Evolutionary conservation across 2,888 invertebrate species (phyloP).

Genomic region (Cantharis flavilabris): DNA sequence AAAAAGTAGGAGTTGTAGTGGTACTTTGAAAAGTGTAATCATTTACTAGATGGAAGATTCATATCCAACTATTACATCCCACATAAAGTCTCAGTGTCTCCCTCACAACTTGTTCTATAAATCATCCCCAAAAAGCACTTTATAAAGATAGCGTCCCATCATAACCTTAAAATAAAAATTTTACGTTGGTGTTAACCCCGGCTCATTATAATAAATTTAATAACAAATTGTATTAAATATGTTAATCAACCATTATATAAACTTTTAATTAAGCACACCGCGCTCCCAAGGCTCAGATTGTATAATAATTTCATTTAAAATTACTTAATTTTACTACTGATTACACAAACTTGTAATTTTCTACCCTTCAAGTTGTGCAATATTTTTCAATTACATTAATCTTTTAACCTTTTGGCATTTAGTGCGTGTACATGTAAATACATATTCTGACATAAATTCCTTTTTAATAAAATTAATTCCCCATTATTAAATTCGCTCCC

Average conservation of each 20-base stretch:
- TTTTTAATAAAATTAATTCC: not conserved
- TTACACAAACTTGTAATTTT: not conserved
- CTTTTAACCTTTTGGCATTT: not conserved
- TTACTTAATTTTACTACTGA: not conserved
- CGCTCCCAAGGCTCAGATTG: not conserved
- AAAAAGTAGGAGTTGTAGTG: slow-evolving; percentile 7
- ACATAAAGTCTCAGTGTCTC: slow-evolving; percentile 14
- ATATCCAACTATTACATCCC: slow-evolving; percentile 15
- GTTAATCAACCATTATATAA: not conserved
- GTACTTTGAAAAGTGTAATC: slow-evolving; percentile 13
- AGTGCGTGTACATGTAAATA: not conserved
- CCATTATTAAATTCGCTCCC: not conserved
- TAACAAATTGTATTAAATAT: not conserved
- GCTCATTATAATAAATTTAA: not conserved
- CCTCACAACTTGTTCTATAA: slow-evolving; percentile 17
- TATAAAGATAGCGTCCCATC: not conserved
- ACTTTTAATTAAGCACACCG: not conserved
- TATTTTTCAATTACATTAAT: not conserved
- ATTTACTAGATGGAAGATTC: slow-evolving; percentile 11
- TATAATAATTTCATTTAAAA: not conserved
- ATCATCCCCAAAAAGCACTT: slow-evolving; percentile 10
- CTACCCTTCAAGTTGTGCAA: not conserved
- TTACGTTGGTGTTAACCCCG: not conserved
- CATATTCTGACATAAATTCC: not conserved
- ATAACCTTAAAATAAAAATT: not conserved